Conservation (phyloP, 2,888 invertebrate species). For the Anagyrus pseudococci region DNA sequence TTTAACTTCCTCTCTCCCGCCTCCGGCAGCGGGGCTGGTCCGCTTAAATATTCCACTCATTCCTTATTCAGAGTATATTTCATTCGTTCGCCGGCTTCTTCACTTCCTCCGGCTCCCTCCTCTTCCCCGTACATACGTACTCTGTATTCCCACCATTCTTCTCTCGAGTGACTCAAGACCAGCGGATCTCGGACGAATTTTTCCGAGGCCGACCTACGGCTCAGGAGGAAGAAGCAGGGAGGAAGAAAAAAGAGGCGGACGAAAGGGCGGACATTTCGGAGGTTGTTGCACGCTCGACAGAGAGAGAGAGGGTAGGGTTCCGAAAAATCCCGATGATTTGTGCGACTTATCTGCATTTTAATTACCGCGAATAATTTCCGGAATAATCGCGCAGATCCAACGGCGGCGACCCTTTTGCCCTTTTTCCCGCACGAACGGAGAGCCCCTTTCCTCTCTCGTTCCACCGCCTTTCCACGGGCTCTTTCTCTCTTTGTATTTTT, state of each 20-base stretch:
- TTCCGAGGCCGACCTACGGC: slow-evolving; percentile 1
- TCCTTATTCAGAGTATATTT: slow-evolving; percentile 58
- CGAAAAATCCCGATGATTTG: slow-evolving; percentile 55
- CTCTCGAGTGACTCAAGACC: slow-evolving; percentile 43
- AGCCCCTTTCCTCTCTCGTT: slow-evolving; percentile 24
- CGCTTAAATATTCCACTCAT: slow-evolving; percentile 55
- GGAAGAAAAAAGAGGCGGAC: not conserved
- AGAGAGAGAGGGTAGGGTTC: too few relatives aligned
- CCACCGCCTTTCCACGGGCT: too few relatives aligned
- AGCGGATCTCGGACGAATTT: too few relatives aligned
- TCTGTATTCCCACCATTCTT: slow-evolving; percentile 42
- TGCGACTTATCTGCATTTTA: slow-evolving; percentile 61
- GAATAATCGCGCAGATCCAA: slow-evolving; percentile 50
- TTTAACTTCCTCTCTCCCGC: too few relatives aligned
- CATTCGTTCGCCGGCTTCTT: slow-evolving; percentile 53
- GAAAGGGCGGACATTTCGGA: not conserved
- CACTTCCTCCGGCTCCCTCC: slow-evolving; percentile 38
- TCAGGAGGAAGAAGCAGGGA: slow-evolving; percentile 31
- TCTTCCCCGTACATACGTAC: slow-evolving; percentile 47
- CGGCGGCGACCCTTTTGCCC: slow-evolving; percentile 31
- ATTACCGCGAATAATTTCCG: slow-evolving; percentile 59
- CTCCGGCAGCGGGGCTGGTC: slow-evolving; percentile 16
- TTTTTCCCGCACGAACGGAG: slow-evolving; percentile 36
- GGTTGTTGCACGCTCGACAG: not conserved
- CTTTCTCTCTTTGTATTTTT: too few relatives aligned